Percentiles rank a stretch among this genome's conserved stretches.
phyloP scores from a whole-genome alignment of 2,113 vertebrate species.

The Micromys minutus region DNA sequence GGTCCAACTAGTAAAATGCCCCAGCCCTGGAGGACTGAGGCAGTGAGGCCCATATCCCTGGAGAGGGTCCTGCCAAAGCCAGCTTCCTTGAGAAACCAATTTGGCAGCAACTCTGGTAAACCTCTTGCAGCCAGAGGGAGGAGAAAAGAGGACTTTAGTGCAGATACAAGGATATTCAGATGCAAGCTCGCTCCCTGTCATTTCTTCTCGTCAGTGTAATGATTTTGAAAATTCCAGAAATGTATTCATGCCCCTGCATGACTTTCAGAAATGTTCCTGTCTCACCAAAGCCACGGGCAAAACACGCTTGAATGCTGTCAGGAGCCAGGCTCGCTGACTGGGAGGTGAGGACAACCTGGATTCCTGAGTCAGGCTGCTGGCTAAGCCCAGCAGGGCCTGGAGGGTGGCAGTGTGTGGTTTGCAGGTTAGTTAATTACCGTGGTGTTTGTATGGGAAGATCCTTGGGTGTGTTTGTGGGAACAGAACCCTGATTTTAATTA shows the following conservation, averaged over 20 bases:
- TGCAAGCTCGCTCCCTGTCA: neutral
- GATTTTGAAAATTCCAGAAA: slow-evolving; percentile 66
- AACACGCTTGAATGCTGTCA: neutral
- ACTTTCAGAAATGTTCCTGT: slow-evolving; percentile 15
- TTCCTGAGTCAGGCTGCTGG: neutral
- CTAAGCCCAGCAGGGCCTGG: slow-evolving; percentile 35
- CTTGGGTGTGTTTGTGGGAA: slow-evolving; percentile 74
- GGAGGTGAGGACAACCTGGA: neutral
- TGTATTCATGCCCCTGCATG: slow-evolving; percentile 38
- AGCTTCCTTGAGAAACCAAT: slow-evolving; percentile 50
- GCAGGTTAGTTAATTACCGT: slow-evolving; percentile 58
- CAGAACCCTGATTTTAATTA: slow-evolving; percentile 75
- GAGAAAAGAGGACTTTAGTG: neutral
- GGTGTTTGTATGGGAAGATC: slow-evolving; percentile 59
- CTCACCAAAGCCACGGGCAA: slow-evolving; percentile 49
- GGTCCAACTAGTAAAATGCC: neutral
- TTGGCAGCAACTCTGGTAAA: slow-evolving; percentile 44
- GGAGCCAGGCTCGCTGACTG: neutral
- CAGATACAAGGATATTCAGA: neutral
- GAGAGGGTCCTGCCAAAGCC: neutral
- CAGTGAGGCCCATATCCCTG: neutral
- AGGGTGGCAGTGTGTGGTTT: neutral
- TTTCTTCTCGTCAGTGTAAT: slow-evolving; percentile 54
- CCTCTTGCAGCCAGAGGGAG: slow-evolving; percentile 12
- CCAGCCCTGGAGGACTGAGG: neutral